Percentiles rank a stretch among this genome's conserved stretches.
Evolutionary conservation across 2,113 vertebrate species (phyloP).

Genomic region (Seriola aureovittata): DNA sequence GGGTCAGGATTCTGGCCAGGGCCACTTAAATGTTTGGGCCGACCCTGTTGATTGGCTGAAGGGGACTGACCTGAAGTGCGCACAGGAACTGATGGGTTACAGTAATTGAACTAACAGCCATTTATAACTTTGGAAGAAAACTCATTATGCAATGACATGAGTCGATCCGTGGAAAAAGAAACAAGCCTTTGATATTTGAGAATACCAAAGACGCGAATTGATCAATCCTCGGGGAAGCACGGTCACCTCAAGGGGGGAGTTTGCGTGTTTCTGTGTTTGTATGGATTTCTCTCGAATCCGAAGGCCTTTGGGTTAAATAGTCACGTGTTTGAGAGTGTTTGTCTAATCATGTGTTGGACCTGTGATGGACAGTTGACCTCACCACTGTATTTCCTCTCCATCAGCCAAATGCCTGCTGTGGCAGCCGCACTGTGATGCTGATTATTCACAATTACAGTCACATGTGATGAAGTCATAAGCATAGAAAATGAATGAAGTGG

Average conservation of each 20-base stretch:
- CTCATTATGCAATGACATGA: background rate
- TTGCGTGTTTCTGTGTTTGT: slow-evolving; percentile 4
- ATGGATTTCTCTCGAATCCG: background rate
- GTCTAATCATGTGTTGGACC: slow-evolving; percentile 13
- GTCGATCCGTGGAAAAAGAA: background rate
- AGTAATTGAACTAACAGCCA: background rate
- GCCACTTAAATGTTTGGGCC: no score
- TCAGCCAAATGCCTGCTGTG: background rate
- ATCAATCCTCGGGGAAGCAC: background rate
- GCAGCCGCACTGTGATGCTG: background rate
- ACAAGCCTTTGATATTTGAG: slow-evolving; percentile 1
- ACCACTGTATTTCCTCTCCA: slow-evolving; percentile 27
- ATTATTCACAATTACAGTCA: slow-evolving; percentile 41
- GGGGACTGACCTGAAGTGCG: background rate
- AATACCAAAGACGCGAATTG: slow-evolving; percentile 6
- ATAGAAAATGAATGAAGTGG: background rate
- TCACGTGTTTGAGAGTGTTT: background rate
- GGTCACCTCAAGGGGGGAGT: slow-evolving; percentile 1
- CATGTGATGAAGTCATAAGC: slow-evolving; percentile 1
- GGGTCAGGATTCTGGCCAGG: slow-evolving; percentile 1
- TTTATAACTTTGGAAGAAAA: slow-evolving; percentile 2
- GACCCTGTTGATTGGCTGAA: background rate
- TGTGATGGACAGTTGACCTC: slow-evolving; percentile 25
- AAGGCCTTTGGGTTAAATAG: background rate
- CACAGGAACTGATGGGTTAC: slow-evolving; percentile 1